Base-by-base conservation (phyloP, 2,888 invertebrate species). In the Trissoscelio sp. region DNA sequence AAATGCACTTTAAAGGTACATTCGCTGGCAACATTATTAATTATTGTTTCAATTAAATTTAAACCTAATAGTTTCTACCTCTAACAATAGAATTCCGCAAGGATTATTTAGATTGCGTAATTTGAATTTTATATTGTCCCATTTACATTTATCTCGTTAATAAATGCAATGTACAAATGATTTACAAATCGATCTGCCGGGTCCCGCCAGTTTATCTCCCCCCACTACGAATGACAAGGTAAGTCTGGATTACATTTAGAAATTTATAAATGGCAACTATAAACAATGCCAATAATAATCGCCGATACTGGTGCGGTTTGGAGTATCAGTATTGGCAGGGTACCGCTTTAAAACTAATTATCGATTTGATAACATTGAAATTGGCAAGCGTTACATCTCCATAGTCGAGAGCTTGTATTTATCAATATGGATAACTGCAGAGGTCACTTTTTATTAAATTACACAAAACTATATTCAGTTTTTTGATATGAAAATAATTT, bases 231-330 rank as follows among this genome's bases (percentile, higher is more conserved):
- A 16, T 62, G 60, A 62, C 60, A 60, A 62, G 20, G 39, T 72
- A 73, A 73, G 62, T 73, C 72, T 24, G 60, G 60, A 73, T 73
- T 73, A 62, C 62, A 42, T 39, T 31, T 58, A 46, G 62, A 62
- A 53, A 73, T 73, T 39, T 53, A 73, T 62, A 62, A 73, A 73
- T 73, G 22, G 60, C 31, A 42, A 42, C 16, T 39, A 12, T 62
- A 53, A 51, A 73, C 62, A 62, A 62, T 60, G 51, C 42, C 60
- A 62, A 73, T 73, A 73, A 73, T 73, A 60, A 73, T 62, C 20
- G 55, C 20, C 24, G 31, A 46, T 57, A 55, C 12, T 53, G 28
- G 42, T 37, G 57, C 51, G 31, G 34, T 55, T 44, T 12, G n/a
- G 12, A 14, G 28, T 44, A 73, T 55, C 44, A 55, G 39, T 18